A percentile compares a stretch with the other conserved stretches of the same genome.
Evolutionary conservation across 92 coral and sea anemone species (phyloP).

Genomic region (Epizoanthus fatuus): DNA sequence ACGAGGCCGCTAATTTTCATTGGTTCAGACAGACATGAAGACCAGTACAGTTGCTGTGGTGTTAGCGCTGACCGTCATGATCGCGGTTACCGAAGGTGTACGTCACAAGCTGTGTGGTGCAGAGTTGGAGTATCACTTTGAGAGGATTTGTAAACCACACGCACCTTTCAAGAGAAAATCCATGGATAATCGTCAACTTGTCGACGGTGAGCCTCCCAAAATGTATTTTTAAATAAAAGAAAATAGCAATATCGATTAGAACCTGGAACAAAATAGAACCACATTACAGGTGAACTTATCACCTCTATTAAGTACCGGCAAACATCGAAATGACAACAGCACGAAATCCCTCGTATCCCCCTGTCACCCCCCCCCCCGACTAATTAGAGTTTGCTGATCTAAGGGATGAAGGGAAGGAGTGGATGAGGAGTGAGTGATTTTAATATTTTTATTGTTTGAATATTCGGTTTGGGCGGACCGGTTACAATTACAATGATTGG

Average conservation of each 20-base stretch:
- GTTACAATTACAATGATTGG: no score
- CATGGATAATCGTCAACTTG: conserved; percentile 4
- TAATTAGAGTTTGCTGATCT: no score
- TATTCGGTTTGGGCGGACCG: no score
- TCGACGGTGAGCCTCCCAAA: conserved; percentile 1
- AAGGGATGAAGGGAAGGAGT: no score
- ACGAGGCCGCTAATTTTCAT: background rate
- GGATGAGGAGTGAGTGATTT: no score
- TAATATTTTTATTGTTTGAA: no score
- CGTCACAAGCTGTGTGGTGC: conserved; percentile 39
- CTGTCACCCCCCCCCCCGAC: no score
- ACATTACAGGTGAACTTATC: no score
- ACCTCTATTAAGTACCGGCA: no score
- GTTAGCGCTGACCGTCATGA: conserved; percentile 35
- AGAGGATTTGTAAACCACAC: conserved; percentile 48
- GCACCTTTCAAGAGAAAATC: conserved; percentile 17
- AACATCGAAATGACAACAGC: no score
- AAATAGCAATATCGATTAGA: background rate
- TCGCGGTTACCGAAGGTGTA: conserved; percentile 12
- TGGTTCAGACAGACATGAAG: conserved; percentile 31
- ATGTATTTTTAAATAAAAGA: background rate
- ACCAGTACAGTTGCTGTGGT: conserved; percentile 12
- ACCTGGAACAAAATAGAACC: no score
- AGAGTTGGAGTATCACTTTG: conserved; percentile 11
- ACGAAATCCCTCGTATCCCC: no score